Percentiles rank a stretch among this genome's conserved stretches.
Evolutionary conservation across 2,113 vertebrate species (phyloP).

Genomic region (Scytalopus superciliaris): DNA sequence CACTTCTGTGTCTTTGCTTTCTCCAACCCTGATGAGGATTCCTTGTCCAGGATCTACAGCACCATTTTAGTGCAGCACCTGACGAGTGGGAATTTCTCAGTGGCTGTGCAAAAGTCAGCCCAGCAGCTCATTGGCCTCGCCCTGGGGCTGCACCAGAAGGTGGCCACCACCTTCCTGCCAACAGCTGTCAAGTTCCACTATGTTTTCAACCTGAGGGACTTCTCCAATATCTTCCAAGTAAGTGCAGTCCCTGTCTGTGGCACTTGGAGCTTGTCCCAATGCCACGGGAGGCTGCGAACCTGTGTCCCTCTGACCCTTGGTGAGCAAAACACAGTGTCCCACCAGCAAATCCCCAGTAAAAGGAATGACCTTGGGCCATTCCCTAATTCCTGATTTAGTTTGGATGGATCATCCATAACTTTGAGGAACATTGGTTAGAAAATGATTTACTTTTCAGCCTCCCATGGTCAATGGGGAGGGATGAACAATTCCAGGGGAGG

Average conservation of each 20-base stretch:
- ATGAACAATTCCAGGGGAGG: not conserved
- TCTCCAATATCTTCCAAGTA: constrained; percentile 96
- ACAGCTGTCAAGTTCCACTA: constrained; percentile 97
- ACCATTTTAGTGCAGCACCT: constrained; percentile 88
- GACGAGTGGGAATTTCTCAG: constrained; percentile 71
- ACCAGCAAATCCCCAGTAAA: no score
- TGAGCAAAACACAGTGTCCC: not conserved
- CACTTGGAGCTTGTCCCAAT: fast-evolving
- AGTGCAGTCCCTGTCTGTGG: not conserved
- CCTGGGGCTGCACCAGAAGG: constrained; percentile 82
- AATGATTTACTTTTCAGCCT: not conserved
- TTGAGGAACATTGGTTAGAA: not conserved
- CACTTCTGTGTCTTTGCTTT: constrained; percentile 92
- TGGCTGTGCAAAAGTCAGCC: constrained; percentile 76
- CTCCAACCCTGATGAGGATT: constrained; percentile 84
- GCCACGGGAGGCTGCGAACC: not conserved
- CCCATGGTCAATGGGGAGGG: not conserved
- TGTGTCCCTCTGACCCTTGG: not conserved
- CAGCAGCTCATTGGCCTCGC: constrained; percentile 82
- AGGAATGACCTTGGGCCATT: not conserved
- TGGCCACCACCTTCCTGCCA: constrained; percentile 86
- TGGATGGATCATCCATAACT: not conserved
- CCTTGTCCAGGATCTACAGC: constrained; percentile 90
- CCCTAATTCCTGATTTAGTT: not conserved
- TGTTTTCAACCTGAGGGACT: constrained; percentile 92